These are phyloP conservation scores for Ichneumoninae sp. DNA, from an alignment of 2,888 invertebrate genomes.

Conservation along the genomic window DNA sequence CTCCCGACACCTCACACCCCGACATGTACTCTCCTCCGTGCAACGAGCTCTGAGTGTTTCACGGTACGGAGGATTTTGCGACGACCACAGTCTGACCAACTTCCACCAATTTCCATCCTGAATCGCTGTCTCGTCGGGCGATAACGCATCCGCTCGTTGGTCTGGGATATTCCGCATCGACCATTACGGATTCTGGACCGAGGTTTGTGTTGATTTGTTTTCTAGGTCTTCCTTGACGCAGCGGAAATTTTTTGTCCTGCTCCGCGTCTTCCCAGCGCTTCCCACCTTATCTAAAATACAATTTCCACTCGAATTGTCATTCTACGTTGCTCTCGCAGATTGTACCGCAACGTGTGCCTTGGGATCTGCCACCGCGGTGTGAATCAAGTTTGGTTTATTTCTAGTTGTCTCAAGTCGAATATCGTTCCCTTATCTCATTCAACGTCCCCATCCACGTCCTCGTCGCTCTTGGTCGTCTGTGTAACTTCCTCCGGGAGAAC, in stretches of 20 bases:
- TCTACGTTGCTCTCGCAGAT: neutral
- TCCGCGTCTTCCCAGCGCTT: neutral
- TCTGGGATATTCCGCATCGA: neutral
- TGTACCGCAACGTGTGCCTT: neutral
- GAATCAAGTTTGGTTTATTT: slow-evolving; percentile 23
- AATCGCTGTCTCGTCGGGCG: slow-evolving; percentile 46
- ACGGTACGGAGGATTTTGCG: slow-evolving; percentile 56
- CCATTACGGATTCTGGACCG: neutral
- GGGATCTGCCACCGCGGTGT: neutral
- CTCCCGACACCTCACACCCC: slow-evolving; percentile 16
- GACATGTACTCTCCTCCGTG: slow-evolving; percentile 22
- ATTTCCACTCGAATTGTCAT: slow-evolving; percentile 15
- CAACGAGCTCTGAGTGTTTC: slow-evolving; percentile 48
- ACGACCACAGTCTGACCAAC: slow-evolving; percentile 40
- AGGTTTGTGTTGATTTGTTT: neutral
- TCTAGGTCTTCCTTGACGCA: neutral
- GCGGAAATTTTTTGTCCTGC: neutral
- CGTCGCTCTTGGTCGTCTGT: slow-evolving; percentile 30
- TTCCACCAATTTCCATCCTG: slow-evolving; percentile 56
- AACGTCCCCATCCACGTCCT: slow-evolving; percentile 24
- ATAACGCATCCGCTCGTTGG: neutral
- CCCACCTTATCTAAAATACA: neutral
- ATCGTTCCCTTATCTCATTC: slow-evolving; percentile 21
- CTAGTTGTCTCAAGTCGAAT: slow-evolving; percentile 35
- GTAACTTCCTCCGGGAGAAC: slow-evolving; percentile 24